Base-by-base conservation (phyloP, 2,113 vertebrate species). In the Leptosomus discolor region DNA sequence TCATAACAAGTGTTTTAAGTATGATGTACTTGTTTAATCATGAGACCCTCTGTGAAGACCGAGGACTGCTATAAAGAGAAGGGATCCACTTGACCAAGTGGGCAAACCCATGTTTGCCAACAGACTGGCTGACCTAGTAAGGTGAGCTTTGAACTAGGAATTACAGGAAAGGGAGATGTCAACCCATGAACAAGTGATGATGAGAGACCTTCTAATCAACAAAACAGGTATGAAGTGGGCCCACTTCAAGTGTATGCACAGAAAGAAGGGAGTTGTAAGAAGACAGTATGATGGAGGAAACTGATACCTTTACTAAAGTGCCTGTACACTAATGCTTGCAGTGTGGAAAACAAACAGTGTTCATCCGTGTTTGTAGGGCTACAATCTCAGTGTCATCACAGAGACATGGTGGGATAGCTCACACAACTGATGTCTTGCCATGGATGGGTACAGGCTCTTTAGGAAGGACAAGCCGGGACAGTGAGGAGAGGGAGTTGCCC, bases 341-440 rank as follows among this genome's bases (percentile, higher is more conserved):
- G 13, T 27, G 36, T 23, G 30, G 48, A 6, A 37, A 73, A 36
- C 10, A 12, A n/a, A n/a, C n/a, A n/a, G n/a, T n/a, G 67, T 18
- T n/a, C 43, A 21, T 37, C 12, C 54, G 16, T 61, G 15, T 76
- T 17, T 50, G 29, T 41, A 85, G 10, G 36, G 18, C 36, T 76
- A 15, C 18, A 37, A 0, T 53, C 53, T 43, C n/a, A 9, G 17
- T 29, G 20, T 1, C 50, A 7, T 39, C 51, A 30, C 12, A 54
- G 27, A 56, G 61, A 43, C 0, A 0, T 8, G 11, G 15, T 45
- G 36, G 56, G 21, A 39, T 45, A 87, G 15, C 12, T 84, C 27
- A 41, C 16, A 41, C 27, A 34, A 54, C 19, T 34, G 10, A 26
- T 30, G 9, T 21, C 8, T 34, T 82, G 27, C 16, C 2, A 2